phyloP scores from a whole-genome alignment of 2,888 invertebrate species.

The Torymus tubicola region DNA sequence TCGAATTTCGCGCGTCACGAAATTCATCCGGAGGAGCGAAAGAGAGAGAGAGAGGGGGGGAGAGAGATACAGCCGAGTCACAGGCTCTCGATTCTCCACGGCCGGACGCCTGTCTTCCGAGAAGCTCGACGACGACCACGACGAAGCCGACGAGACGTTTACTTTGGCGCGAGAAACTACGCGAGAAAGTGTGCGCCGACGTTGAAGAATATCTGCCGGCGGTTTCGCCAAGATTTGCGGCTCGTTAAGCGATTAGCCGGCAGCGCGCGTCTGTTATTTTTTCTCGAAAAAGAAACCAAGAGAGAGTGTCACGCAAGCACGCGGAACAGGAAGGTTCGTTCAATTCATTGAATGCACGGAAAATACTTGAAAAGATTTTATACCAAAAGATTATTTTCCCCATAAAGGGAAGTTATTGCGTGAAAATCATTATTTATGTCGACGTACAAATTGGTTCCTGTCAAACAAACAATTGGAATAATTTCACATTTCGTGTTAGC shows the following conservation, averaged over 20 bases:
- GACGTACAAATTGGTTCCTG: background rate
- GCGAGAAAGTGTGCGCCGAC: conserved; percentile 57
- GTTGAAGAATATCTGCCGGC: background rate
- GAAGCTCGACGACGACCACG: conserved; percentile 25
- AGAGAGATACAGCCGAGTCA: conserved; percentile 23
- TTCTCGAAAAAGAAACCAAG: background rate
- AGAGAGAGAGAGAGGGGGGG: conserved; percentile 6
- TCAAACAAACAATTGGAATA: background rate
- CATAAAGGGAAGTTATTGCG: background rate
- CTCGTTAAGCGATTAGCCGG: conserved; percentile 33
- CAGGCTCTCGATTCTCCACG: background rate
- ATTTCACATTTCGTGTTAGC: background rate
- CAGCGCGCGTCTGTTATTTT: background rate
- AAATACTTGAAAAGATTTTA: background rate
- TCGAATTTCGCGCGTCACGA: conserved; percentile 49
- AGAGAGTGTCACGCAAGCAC: background rate
- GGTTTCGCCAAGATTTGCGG: conserved; percentile 1
- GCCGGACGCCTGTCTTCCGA: conserved; percentile 41
- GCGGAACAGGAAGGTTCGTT: too few relatives aligned
- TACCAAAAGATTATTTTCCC: too few relatives aligned
- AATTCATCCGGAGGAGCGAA: conserved; percentile 18
- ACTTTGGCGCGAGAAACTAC: conserved; percentile 61
- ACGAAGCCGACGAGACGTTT: conserved; percentile 54
- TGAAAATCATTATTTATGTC: background rate
- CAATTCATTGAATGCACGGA: too few relatives aligned